phyloP scores from a whole-genome alignment of 2,888 invertebrate genomes.

The Nomada fabriciana region DNA sequence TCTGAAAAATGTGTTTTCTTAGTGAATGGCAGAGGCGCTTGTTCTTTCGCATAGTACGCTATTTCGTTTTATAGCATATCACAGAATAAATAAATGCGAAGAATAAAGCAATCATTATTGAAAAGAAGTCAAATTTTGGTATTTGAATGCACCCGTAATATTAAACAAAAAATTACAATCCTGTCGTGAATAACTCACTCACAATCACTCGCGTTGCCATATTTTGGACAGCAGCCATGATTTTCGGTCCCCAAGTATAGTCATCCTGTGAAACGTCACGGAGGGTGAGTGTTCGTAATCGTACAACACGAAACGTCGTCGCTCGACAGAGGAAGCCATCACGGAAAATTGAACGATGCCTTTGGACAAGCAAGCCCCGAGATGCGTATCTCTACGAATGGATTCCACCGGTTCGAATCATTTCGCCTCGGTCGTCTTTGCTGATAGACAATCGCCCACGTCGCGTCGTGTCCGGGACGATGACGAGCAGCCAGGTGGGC shows the following conservation, averaged over 20 bases:
- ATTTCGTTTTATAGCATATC: too few relatives aligned
- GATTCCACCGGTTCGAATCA: slow-evolving; percentile 38
- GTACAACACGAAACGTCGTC: slow-evolving; percentile 16
- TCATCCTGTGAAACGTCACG: background rate
- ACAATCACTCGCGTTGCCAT: too few relatives aligned
- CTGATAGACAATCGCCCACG: slow-evolving; percentile 52
- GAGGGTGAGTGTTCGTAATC: background rate
- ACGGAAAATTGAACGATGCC: slow-evolving; percentile 76
- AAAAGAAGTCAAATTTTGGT: too few relatives aligned
- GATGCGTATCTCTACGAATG: slow-evolving; percentile 40
- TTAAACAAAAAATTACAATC: too few relatives aligned
- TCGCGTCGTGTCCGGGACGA: slow-evolving; percentile 13
- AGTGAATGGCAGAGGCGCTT: background rate
- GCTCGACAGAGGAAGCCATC: slow-evolving; percentile 65
- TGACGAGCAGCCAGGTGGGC: slow-evolving; percentile 26
- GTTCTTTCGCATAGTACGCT: background rate
- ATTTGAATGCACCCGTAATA: too few relatives aligned
- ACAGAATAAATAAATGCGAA: too few relatives aligned
- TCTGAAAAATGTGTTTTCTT: background rate
- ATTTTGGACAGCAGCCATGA: too few relatives aligned
- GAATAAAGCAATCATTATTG: too few relatives aligned
- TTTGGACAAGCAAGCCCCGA: slow-evolving; percentile 57
- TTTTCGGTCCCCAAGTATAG: too few relatives aligned
- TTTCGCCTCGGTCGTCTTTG: slow-evolving; percentile 53
- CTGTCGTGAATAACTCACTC: too few relatives aligned